Percentiles rank a stretch among this genome's conserved stretches.
phyloP scores from a whole-genome alignment of 2,797 vertebrate species.

The Alfaro cultratus region DNA sequence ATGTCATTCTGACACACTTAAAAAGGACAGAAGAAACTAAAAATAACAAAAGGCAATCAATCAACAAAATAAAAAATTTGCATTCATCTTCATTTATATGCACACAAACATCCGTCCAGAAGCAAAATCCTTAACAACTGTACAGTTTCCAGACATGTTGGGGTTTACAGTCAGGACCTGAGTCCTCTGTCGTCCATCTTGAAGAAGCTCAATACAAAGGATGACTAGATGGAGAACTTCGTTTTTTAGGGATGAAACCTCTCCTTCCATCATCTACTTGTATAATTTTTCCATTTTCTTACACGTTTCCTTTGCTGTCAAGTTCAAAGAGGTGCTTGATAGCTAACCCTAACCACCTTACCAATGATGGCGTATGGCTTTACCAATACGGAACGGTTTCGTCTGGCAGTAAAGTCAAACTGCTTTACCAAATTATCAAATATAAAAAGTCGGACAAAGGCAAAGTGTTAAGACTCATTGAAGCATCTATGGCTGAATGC shows the following conservation, averaged over 20 bases:
- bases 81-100: not conserved
- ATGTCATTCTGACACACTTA: not conserved
- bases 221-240: not conserved
- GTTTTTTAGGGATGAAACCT: not conserved
- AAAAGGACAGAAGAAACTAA: not conserved
- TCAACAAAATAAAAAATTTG: not conserved
- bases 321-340: not conserved
- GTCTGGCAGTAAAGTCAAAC: conserved; percentile 87
- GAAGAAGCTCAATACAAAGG: not conserved
- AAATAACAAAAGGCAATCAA: not conserved
- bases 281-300: not conserved
- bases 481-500: conserved; percentile 4
- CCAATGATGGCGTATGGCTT: not conserved
- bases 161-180: not conserved
- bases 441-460: conserved; percentile 78
- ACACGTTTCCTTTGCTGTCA: not conserved
- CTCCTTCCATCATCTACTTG: not conserved
- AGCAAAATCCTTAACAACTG: not conserved
- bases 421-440: conserved; percentile 81
- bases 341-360: not conserved
- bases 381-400: conserved; percentile 75
- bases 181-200: not conserved
- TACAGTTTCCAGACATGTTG: not conserved
- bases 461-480: not conserved
- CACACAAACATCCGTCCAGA: not conserved